Conservation (phyloP, 2,888 invertebrate genomes). For the Volucella zonaria region DNA sequence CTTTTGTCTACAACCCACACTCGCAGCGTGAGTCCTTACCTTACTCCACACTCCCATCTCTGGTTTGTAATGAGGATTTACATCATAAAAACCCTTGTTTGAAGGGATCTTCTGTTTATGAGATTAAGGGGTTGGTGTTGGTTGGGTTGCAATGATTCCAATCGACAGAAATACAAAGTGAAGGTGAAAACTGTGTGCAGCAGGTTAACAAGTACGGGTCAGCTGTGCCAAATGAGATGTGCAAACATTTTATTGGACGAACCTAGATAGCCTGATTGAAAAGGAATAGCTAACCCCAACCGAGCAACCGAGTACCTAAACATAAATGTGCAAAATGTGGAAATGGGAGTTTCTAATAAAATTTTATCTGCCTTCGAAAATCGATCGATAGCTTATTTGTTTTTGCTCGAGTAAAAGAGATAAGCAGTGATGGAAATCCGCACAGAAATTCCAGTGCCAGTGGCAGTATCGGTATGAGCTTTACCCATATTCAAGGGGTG, state of each 20-base stretch:
- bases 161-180: background rate
- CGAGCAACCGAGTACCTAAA: no score
- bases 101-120: background rate
- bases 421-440: no score
- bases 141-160: constrained; percentile 3
- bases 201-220: constrained; percentile 6
- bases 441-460: no score
- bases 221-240: constrained; percentile 11
- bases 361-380: background rate
- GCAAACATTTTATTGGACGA: background rate
- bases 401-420: background rate
- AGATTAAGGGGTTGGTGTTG: background rate
- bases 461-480: no score
- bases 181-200: constrained; percentile 19
- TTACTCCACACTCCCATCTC: no score
- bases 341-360: no score
- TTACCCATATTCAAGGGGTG: no score
- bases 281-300: background rate
- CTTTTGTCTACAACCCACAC: constrained; percentile 7
- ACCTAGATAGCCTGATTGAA: background rate
- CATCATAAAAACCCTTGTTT: no score
- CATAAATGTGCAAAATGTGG: no score
- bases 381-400: background rate
- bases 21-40: no score
- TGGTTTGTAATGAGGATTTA: no score